These are phyloP conservation scores for Lordiphosa clarofinis DNA, from an alignment of 1,140 invertebrate species.

Conservation along the genomic window DNA sequence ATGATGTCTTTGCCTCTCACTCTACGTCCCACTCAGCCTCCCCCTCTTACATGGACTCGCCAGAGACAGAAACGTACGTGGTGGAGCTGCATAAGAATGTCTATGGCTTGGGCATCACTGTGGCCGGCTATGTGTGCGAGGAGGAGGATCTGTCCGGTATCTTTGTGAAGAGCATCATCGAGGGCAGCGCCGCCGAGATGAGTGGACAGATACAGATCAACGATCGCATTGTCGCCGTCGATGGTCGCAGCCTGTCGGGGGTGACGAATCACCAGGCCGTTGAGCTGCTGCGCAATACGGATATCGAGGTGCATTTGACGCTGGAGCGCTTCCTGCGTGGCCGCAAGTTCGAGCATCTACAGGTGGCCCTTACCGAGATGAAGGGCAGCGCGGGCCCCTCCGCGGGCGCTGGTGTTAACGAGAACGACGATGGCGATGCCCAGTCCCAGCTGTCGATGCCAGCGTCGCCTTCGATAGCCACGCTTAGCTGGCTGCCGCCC, in stretches of 20 bases:
- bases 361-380: constrained; percentile 86
- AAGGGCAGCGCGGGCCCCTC: constrained; percentile 80
- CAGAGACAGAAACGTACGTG: constrained; percentile 83
- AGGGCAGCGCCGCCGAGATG: constrained; percentile 93
- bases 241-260: constrained; percentile 89
- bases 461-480: constrained; percentile 86
- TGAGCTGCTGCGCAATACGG: constrained; percentile 91
- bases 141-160: constrained; percentile 93
- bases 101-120: constrained; percentile 85
- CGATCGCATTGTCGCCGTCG: constrained; percentile 94
- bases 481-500: constrained; percentile 86
- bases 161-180: constrained; percentile 96
- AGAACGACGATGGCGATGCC: constrained; percentile 79
- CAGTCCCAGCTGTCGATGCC: constrained; percentile 82
- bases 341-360: constrained; percentile 93
- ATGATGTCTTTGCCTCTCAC: constrained; percentile 35
- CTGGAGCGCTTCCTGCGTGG: constrained; percentile 92
- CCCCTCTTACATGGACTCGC: constrained; percentile 71
- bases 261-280: constrained; percentile 95
- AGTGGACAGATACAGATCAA: constrained; percentile 94
- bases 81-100: constrained; percentile 85
- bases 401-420: constrained; percentile 15
- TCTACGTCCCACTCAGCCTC: constrained; percentile 46
- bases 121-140: constrained; percentile 86
- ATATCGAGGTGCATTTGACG: constrained; percentile 88